These are phyloP conservation scores for Vimba vimba DNA, from an alignment of 2,113 vertebrate genomes.

Conservation along the genomic window DNA sequence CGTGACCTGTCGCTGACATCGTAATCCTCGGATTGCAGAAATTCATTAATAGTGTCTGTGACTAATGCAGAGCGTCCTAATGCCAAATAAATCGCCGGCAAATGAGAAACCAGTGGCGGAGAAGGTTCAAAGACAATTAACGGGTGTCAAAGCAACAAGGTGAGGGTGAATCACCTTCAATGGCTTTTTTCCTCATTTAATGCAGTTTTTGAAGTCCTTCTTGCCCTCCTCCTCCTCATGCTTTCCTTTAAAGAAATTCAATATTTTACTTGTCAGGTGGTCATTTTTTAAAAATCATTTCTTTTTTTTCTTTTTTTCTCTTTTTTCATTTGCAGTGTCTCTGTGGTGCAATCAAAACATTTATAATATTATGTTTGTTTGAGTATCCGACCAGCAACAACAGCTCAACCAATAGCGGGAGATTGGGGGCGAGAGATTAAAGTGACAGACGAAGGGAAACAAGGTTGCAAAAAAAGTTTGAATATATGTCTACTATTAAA, in stretches of 20 bases:
- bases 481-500: too few species aligned
- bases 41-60: slow-evolving; percentile 53
- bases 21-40: slow-evolving; percentile 52
- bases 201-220: slow-evolving; percentile 35
- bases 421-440: not conserved
- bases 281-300: too few species aligned
- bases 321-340: not conserved
- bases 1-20: slow-evolving; percentile 56
- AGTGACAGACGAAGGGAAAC: not conserved
- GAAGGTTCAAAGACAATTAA: slow-evolving; percentile 64
- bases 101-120: slow-evolving; percentile 54
- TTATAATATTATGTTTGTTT: not conserved
- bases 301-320: too few species aligned
- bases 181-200: slow-evolving; percentile 43
- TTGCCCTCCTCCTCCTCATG: not conserved
- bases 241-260: not conserved
- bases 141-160: slow-evolving; percentile 50
- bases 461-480: too few species aligned
- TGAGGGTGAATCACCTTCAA: slow-evolving; percentile 52
- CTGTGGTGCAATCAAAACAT: not conserved
- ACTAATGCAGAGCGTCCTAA: slow-evolving; percentile 44
- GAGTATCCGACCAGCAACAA: not conserved
- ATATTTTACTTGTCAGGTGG: not conserved
- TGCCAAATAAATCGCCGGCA: slow-evolving; percentile 46
- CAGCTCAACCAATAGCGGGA: not conserved